Base-by-base conservation (phyloP, 2,888 invertebrate species). In the Automeris io region DNA sequence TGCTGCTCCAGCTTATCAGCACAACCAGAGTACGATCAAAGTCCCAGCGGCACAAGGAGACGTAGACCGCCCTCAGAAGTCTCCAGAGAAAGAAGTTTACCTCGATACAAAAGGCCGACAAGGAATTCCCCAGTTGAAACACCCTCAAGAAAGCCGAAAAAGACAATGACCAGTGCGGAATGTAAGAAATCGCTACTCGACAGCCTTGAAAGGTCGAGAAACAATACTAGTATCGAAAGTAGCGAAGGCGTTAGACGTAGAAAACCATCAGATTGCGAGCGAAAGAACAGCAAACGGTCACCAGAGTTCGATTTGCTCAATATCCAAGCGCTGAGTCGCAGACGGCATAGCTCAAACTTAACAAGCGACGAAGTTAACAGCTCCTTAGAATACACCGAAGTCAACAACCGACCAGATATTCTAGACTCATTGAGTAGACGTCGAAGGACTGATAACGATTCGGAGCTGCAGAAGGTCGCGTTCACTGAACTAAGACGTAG, bases 1-100 rank as follows among this genome's bases (percentile, higher is more conserved):
- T 93, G 92, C 69, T 94, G 95, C 80, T 94, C 94, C 47, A 92
- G 92, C 43, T 86, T 92, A 47, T 93, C 94, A 35, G 93, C 93
- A 35, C 90, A 90, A 58, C 86, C 82, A 13, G 87, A 85, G 42
- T 63, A 68, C 54, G 82, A 76, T 39, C 61, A 52, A 29, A 79
- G 81, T 53, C 83, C 83, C 5, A 68, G 69, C 45, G 73, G 73
- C 44, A 69, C 74, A 0, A 67, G 79, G 16, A 61, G 81, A 6
- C 64, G 81, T 22, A 61, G 74, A 40, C 89, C 87, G 8, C 88
- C 88, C 21, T 68, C 74, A n/a, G 82, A 78, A 36, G 48, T 57
- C 24, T 69, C 74, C 24, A 53, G 80, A 4, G 80, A 83, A 39
- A 48, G 71, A 35, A 73, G 72, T 53, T 54, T 77, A 2, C 80